Percentiles rank a stretch among this genome's conserved stretches.
Conservation (phyloP, 2,797 vertebrate genomes). For the Nannoperca australis region DNA sequence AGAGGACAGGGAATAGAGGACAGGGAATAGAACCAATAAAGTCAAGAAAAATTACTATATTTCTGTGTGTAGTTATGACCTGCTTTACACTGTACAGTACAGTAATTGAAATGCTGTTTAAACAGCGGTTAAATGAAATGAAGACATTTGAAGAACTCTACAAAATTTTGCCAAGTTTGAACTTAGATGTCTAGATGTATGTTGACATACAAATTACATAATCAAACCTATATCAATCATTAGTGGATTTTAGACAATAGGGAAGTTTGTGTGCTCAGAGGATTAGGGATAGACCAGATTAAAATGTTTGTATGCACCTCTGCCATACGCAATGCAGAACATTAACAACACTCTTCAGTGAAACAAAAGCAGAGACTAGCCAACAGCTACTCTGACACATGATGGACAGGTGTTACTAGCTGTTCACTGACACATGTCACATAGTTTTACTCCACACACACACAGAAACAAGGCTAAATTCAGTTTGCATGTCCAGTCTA, state of each 20-base stretch:
- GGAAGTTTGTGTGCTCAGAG: background rate
- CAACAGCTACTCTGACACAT: constrained; percentile 19
- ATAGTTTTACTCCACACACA: constrained; percentile 6
- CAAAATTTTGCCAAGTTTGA: too few species aligned
- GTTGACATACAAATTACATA: background rate
- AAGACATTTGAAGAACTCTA: too few species aligned
- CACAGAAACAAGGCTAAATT: background rate
- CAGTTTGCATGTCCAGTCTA: constrained; percentile 25
- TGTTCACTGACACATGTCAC: constrained; percentile 31
- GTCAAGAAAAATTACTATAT: too few species aligned
- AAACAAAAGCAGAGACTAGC: constrained; percentile 16
- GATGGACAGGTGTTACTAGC: constrained; percentile 47
- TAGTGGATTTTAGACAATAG: background rate
- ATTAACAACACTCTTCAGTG: background rate
- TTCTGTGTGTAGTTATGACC: too few species aligned
- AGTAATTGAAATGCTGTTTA: too few species aligned
- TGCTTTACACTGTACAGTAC: too few species aligned
- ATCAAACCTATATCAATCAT: background rate
- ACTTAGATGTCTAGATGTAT: too few species aligned
- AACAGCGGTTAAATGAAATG: too few species aligned
- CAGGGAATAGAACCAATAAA: too few species aligned
- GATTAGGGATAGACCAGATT: background rate
- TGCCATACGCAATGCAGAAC: background rate
- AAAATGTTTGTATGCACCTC: background rate
- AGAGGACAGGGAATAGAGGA: too few species aligned